phyloP scores from a whole-genome alignment of 2,113 vertebrate genomes.

The Stictonetta naevosa region DNA sequence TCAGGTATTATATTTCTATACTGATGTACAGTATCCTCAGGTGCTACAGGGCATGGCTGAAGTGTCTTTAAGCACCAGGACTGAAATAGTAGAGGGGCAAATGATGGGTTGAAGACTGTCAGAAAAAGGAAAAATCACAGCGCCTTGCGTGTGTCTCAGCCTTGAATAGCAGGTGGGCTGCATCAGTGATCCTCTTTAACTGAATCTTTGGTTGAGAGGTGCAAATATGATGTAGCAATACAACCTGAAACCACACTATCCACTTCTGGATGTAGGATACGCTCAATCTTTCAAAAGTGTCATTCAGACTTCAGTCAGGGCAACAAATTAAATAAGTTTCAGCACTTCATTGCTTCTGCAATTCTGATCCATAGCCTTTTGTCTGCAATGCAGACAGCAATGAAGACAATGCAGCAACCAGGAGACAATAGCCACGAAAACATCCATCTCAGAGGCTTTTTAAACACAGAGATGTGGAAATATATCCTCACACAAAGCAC shows the following conservation, averaged over 20 bases:
- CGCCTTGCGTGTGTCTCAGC: background rate
- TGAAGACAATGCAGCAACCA: background rate
- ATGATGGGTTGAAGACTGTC: background rate
- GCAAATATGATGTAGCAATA: background rate
- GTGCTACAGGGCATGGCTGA: background rate
- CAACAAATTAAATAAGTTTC: background rate
- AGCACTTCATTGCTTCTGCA: background rate
- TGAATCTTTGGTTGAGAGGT: background rate
- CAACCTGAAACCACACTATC: background rate
- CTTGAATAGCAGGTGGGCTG: background rate
- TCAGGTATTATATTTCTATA: background rate
- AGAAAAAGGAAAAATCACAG: background rate
- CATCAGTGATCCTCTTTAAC: background rate
- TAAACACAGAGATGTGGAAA: background rate
- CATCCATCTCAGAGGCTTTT: background rate
- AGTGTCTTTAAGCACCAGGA: background rate
- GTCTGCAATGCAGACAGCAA: constrained; percentile 15
- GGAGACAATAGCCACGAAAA: background rate
- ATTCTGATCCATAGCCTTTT: background rate
- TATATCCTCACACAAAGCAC: background rate
- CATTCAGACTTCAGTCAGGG: background rate
- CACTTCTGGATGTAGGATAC: background rate
- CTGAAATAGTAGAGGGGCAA: background rate
- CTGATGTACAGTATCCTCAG: background rate
- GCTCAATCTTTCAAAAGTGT: background rate